Conservation (phyloP, 2,113 vertebrate genomes). For the Petrocephalus microphthalmus region DNA sequence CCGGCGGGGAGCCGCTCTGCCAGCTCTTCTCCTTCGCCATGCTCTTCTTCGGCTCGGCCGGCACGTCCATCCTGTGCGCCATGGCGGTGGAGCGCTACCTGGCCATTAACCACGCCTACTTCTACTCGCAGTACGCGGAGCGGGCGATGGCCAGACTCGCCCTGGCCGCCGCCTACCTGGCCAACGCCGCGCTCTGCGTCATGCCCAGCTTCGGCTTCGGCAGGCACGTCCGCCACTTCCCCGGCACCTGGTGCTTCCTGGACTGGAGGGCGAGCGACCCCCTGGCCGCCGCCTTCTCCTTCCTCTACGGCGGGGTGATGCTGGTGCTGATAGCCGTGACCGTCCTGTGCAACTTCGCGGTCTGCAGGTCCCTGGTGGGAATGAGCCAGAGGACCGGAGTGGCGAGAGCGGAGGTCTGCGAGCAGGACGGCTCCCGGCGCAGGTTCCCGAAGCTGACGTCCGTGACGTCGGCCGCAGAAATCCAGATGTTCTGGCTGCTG, state of each 20-base stretch:
- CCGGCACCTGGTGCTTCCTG: constrained; percentile 69
- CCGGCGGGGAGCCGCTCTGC: constrained; percentile 61
- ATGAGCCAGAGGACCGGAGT: constrained; percentile 63
- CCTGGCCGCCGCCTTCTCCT: constrained; percentile 58
- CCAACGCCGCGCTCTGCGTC: constrained; percentile 57
- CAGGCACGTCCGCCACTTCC: constrained; percentile 56
- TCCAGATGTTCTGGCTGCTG: constrained; percentile 69
- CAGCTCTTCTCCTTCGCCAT: constrained; percentile 73
- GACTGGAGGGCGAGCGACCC: constrained; percentile 62
- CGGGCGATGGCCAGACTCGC: constrained; percentile 56
- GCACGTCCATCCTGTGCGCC: constrained; percentile 68
- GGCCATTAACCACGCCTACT: constrained; percentile 69
- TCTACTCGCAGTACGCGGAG: constrained; percentile 67
- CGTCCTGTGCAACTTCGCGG: constrained; percentile 61
- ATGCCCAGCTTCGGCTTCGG: constrained; percentile 69
- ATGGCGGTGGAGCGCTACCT: constrained; percentile 71
- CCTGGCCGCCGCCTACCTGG: constrained; percentile 54
- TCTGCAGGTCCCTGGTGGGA: constrained; percentile 62
- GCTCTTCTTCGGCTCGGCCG: constrained; percentile 70
- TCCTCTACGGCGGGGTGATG: constrained; percentile 66
- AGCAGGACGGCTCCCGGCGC: constrained; percentile 47
- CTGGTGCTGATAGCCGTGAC: constrained; percentile 60
- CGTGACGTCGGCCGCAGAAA: constrained; percentile 62
- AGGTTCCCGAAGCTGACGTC: constrained; percentile 55
- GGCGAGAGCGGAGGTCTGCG: constrained; percentile 50